A percentile compares a stretch with the other conserved stretches of the same genome.
phyloP scores from a whole-genome alignment of 2,113 vertebrate genomes.

The Lagopus muta region DNA sequence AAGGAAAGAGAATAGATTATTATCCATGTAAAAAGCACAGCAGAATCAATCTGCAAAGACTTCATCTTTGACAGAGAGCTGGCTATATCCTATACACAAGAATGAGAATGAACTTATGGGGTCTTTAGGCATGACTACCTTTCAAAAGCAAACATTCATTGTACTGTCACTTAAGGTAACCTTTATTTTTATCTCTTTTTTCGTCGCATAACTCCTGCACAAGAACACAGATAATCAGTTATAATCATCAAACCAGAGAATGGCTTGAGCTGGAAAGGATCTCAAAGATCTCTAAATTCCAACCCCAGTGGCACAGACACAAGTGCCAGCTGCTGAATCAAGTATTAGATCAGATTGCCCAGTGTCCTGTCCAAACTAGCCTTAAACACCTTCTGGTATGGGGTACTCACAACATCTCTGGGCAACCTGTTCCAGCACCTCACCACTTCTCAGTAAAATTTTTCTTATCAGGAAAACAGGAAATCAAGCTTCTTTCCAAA shows the following conservation, averaged over 20 bases:
- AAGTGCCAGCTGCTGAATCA: no score
- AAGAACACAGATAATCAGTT: neutral
- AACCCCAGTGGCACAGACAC: no score
- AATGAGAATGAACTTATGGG: neutral
- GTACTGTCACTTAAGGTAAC: neutral
- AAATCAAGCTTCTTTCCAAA: slow-evolving; percentile 25
- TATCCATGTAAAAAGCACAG: neutral
- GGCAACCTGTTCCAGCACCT: no score
- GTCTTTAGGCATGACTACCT: neutral
- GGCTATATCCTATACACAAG: neutral
- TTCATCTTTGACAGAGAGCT: neutral
- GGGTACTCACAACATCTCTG: no score
- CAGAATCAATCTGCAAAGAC: neutral
- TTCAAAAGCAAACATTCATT: neutral
- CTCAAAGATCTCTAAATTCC: no score
- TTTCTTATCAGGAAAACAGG: neutral
- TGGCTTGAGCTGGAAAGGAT: no score
- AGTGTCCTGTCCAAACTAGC: no score
- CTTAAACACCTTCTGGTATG: no score
- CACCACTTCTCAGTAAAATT: no score
- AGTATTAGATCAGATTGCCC: no score
- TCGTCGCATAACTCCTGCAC: slow-evolving; percentile 4
- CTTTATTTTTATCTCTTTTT: neutral
- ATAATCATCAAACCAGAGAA: no score
- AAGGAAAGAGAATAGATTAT: neutral